Conservation (phyloP, 1,140 invertebrate species). For the Bombus terrestris region DNA sequence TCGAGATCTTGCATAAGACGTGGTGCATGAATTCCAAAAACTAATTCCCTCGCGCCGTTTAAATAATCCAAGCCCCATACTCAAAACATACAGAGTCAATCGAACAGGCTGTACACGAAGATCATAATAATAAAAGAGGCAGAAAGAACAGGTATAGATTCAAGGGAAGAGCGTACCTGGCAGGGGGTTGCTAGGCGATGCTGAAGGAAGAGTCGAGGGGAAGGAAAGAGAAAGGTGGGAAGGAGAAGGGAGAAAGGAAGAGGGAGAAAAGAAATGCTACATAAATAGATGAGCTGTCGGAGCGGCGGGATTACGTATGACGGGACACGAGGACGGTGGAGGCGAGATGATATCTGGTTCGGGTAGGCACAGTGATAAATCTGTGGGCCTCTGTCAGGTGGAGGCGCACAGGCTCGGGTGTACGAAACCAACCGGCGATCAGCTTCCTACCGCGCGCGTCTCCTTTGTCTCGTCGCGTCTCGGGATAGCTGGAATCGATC, state of each 20-base stretch:
- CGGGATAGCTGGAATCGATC: slow-evolving; percentile 74
- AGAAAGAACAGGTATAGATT: background rate
- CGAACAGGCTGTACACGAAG: no score
- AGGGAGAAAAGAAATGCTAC: slow-evolving; percentile 68
- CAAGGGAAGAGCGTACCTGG: background rate
- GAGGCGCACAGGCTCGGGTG: slow-evolving; percentile 51
- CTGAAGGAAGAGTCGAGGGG: background rate
- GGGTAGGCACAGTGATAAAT: slow-evolving; percentile 80
- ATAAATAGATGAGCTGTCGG: slow-evolving; percentile 77
- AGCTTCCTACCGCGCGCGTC: slow-evolving; percentile 63
- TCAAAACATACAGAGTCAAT: background rate
- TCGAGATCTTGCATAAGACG: background rate
- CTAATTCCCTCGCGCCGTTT: background rate
- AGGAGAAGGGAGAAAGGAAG: slow-evolving; percentile 14
- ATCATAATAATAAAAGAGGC: no score
- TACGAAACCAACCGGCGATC: slow-evolving; percentile 42
- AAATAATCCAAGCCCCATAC: background rate
- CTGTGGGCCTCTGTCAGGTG: slow-evolving; percentile 74
- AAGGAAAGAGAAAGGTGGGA: background rate
- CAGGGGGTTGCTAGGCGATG: slow-evolving; percentile 12
- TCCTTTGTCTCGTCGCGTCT: slow-evolving; percentile 71
- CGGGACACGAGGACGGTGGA: slow-evolving; percentile 73
- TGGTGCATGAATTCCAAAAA: background rate
- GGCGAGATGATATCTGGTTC: slow-evolving; percentile 81
- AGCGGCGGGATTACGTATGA: slow-evolving; percentile 74